Base-by-base conservation (phyloP, 2,797 vertebrate species). In the Aeoliscus strigatus region DNA sequence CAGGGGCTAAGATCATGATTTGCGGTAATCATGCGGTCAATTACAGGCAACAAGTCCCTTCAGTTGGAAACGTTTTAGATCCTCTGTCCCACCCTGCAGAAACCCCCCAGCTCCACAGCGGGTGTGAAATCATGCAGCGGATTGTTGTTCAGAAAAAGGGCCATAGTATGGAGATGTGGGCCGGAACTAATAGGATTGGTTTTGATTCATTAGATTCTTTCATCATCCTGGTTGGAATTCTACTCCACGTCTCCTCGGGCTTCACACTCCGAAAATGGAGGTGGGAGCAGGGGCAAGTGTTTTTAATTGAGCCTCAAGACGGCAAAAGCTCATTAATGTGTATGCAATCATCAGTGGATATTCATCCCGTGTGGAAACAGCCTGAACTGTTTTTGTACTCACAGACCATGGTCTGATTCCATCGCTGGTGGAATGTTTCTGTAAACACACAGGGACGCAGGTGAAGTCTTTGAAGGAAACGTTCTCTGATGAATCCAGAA, bases 191-290 rank as follows among this genome's bases (percentile, higher is more conserved):
- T 89, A 88, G 90, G 91, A 92, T 91, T 90, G 89, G 87, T 88
- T 90, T 88, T 90, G 89, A 90, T 90, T 90, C 90, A 92, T 92
- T 91, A 89, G 87, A 86, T 88, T 87, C 85, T 91, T 91, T 91
- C 89, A 89, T 87, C 74, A 58, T 70, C 79, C 85, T 90, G 88
- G 89, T 90, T 91, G 89, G 86, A 89, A 89, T 91, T 91, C 87
- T 83, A 87, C 84, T 76, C 86, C 90, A 91, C 73, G 82, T 90
- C 87, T 85, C 80, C 65, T 69, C 50, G 44, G 80, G 79, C 81
- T 89, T 86, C 84, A 86, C 81, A 75, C 82, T 87, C 86, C 84
- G 75, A 81, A 86, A 80, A 79, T 60, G 54, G 75, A 69, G 74
- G 78, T 60, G 70, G 69, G 60, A 48, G 53, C 58, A 21, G 54